Conservation (phyloP, 2,888 invertebrate species). For the Celastrina argiolus region DNA sequence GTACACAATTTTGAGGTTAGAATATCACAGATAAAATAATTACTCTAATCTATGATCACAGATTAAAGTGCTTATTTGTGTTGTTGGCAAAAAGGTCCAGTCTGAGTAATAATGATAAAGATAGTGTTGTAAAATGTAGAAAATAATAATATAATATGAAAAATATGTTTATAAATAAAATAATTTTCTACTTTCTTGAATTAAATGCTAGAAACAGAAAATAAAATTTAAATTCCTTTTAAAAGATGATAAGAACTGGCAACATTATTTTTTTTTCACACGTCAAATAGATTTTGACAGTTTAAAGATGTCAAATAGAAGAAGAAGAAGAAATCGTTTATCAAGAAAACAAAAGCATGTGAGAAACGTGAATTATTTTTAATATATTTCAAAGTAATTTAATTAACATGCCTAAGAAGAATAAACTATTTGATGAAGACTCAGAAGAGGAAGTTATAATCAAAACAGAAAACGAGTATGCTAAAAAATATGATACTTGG, state of each 20-base stretch:
- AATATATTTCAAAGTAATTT: background rate
- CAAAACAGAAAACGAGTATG: constrained; percentile 87
- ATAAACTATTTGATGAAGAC: constrained; percentile 75
- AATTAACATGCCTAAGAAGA: constrained; percentile 37
- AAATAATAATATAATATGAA: too few relatives aligned
- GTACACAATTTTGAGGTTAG: constrained; percentile 36
- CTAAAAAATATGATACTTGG: constrained; percentile 89
- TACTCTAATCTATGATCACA: too few relatives aligned
- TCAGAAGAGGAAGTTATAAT: constrained; percentile 77
- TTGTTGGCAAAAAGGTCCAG: too few relatives aligned
- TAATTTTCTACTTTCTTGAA: too few relatives aligned
- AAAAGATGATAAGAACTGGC: too few relatives aligned
- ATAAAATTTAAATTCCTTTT: too few relatives aligned
- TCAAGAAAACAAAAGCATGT: constrained; percentile 12
- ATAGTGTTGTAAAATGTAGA: too few relatives aligned
- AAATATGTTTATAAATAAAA: too few relatives aligned
- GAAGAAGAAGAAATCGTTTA: background rate
- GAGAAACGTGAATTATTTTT: background rate
- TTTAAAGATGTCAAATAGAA: background rate
- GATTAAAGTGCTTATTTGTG: too few relatives aligned
- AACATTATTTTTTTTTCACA: background rate
- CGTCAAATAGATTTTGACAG: background rate
- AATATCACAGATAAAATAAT: too few relatives aligned
- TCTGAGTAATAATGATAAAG: too few relatives aligned
- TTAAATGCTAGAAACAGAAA: too few relatives aligned